phyloP scores from a whole-genome alignment of 1,140 invertebrate genomes.

The Mamestra configurata region DNA sequence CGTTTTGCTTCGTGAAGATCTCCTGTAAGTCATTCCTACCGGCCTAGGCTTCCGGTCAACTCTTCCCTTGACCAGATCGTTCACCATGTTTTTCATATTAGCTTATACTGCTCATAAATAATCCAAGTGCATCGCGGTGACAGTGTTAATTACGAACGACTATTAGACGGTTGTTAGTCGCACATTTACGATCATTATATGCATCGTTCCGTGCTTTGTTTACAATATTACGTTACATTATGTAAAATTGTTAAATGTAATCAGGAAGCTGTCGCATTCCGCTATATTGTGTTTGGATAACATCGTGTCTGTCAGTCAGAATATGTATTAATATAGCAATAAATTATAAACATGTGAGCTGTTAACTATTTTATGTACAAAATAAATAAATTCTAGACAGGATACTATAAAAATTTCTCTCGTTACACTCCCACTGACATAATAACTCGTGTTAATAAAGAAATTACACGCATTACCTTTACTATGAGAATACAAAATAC shows the following conservation, averaged over 20 bases:
- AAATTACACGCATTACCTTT: slow-evolving; percentile 38
- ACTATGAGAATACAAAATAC: slow-evolving; percentile 37
- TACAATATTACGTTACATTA: slow-evolving; percentile 55
- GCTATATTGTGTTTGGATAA: slow-evolving; percentile 34
- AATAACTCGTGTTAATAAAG: slow-evolving; percentile 12
- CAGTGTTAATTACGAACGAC: slow-evolving; percentile 51
- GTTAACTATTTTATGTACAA: neutral
- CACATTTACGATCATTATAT: slow-evolving; percentile 52
- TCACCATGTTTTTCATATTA: neutral
- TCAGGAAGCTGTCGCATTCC: slow-evolving; percentile 32
- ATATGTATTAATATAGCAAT: neutral
- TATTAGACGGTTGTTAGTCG: slow-evolving; percentile 53
- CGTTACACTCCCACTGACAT: neutral
- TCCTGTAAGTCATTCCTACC: too few relatives aligned
- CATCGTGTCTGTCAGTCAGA: neutral
- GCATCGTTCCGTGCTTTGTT: slow-evolving; percentile 57
- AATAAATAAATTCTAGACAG: neutral
- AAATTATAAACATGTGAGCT: neutral
- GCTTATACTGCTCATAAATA: neutral
- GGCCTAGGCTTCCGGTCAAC: too few relatives aligned
- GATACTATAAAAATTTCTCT: slow-evolving; percentile 8
- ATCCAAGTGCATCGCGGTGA: neutral
- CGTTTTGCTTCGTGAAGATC: too few relatives aligned
- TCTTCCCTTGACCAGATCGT: too few relatives aligned
- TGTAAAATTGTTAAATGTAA: slow-evolving; percentile 40